Evolutionary conservation across 2,797 vertebrate species (phyloP), one percentile per base, ranked within the genome.

Genomic region (Eospalax fontanierii): DNA sequence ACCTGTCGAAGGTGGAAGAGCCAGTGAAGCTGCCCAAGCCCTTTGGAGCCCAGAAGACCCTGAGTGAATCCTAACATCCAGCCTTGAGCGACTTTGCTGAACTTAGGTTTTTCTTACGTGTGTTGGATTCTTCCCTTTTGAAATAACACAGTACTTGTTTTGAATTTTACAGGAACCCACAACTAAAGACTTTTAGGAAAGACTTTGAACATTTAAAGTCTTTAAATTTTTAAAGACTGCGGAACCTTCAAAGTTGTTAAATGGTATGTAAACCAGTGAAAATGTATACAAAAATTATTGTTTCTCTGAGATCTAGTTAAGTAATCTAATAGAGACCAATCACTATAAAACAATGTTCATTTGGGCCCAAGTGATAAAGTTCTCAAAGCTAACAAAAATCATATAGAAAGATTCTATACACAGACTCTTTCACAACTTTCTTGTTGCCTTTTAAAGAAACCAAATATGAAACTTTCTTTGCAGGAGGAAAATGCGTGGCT

Each of bases 251-350:
- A 54, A 54, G 50, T 54, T 54, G 15, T 70, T 70, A 65, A 89
- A 80, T 66, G 54, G n/a, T 74, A 81, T 76, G 22, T 54, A 91
- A 94, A 61, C 6, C 61, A 80, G 75, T 83, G n/a, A 92, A 74
- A 91, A 26, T 61, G 6, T 63, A 24, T 35, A 66, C 8, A 54
- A 94, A 89, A 75, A 40, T 76, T 46, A 16, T 24, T 79, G 6
- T 82, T 88, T 90, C 38, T 66, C 74, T 83, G 50, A 75, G 26
- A 84, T n/a, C 30, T 4, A 24, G 12, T 66, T 65, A 54, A 76
- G 8, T 81, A 61, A 85, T 70, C 95, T 7, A 22, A 93, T n/a
- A 33, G 50, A 73, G 59, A 46, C 2, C 83, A 73, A 26, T 70
- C 71, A 75, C 14, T 71, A 54, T 74, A 50, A 50, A 50, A 50